A percentile compares a stretch with the other conserved stretches of the same genome.
These are phyloP conservation scores for Auanema freiburgensis DNA, from an alignment of 2,888 invertebrate species.

Conservation along the genomic window DNA sequence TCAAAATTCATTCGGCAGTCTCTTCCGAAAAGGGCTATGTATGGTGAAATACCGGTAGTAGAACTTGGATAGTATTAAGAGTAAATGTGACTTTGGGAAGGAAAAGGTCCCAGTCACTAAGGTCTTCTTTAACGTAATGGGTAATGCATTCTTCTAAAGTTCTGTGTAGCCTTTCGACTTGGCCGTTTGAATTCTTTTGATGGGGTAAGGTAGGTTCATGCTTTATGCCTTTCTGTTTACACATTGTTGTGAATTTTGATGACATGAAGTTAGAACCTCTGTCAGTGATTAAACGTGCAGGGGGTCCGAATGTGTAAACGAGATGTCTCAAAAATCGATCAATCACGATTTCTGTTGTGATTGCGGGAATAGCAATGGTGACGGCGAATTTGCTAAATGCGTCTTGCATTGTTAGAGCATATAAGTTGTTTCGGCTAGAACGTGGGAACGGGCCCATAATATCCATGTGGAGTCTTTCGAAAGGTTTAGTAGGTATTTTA, in stretches of 20 bases:
- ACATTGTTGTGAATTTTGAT: background rate
- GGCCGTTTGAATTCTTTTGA: slow-evolving; percentile 8
- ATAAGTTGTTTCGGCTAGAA: slow-evolving; percentile 21
- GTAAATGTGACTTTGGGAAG: slow-evolving; percentile 5
- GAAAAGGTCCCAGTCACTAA: slow-evolving; percentile 14
- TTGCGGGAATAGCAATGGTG: slow-evolving; percentile 10
- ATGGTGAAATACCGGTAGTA: slow-evolving; percentile 10
- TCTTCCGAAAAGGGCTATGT: slow-evolving; percentile 6
- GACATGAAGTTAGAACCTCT: slow-evolving; percentile 16
- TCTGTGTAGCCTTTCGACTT: slow-evolving; percentile 8
- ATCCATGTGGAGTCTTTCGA: slow-evolving; percentile 23
- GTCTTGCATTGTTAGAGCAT: slow-evolving; percentile 16
- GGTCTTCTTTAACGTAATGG: slow-evolving; percentile 3
- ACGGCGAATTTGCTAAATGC: slow-evolving; percentile 23
- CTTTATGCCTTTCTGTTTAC: background rate
- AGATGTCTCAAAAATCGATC: slow-evolving; percentile 10
- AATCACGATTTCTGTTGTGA: slow-evolving; percentile 5
- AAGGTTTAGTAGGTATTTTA: slow-evolving; percentile 12
- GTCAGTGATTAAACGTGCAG: slow-evolving; percentile 18
- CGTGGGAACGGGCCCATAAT: slow-evolving; percentile 23
- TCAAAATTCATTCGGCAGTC: slow-evolving; percentile 4
- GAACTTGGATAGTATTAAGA: background rate
- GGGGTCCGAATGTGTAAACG: slow-evolving; percentile 15
- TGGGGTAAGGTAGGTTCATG: background rate
- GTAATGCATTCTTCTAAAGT: slow-evolving; percentile 11